phyloP scores from a whole-genome alignment of 2,888 invertebrate species.

The Ochropleura leucogaster region DNA sequence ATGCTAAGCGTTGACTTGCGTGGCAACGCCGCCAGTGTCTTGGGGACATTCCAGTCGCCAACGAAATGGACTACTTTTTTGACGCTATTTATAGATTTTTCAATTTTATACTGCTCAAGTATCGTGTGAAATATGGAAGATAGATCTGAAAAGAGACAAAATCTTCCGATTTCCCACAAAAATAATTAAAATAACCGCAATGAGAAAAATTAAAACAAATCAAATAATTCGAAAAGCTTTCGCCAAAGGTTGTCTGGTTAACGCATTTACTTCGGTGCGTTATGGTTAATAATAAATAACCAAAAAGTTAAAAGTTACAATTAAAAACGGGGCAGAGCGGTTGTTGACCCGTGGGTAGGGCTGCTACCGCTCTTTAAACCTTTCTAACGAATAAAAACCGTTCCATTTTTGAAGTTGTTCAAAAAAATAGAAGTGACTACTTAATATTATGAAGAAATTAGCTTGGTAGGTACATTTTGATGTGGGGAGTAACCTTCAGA shows the following conservation, averaged over 20 bases:
- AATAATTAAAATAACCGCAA: not conserved
- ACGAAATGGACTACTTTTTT: no score
- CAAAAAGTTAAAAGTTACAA: constrained; percentile 68
- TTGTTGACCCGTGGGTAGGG: constrained; percentile 59
- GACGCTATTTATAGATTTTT: no score
- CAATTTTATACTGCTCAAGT: not conserved
- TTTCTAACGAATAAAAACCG: not conserved
- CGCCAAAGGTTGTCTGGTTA: constrained; percentile 53
- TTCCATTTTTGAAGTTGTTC: not conserved
- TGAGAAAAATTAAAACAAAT: constrained; percentile 40
- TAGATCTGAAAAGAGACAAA: not conserved
- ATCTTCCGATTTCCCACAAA: not conserved
- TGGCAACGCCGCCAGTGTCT: no score
- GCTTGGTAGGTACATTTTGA: no score
- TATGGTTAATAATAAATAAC: constrained; percentile 63
- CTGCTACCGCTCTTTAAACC: constrained; percentile 5
- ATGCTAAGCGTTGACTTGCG: no score
- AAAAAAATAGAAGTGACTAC: not conserved
- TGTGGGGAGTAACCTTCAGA: no score
- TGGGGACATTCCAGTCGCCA: no score
- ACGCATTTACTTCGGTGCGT: constrained; percentile 54
- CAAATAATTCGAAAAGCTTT: constrained; percentile 49
- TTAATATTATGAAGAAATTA: no score
- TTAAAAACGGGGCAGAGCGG: constrained; percentile 64
- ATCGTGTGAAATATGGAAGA: not conserved